These are phyloP conservation scores for Passer montanus DNA, from an alignment of 2,113 vertebrate genomes.

Conservation along the genomic window DNA sequence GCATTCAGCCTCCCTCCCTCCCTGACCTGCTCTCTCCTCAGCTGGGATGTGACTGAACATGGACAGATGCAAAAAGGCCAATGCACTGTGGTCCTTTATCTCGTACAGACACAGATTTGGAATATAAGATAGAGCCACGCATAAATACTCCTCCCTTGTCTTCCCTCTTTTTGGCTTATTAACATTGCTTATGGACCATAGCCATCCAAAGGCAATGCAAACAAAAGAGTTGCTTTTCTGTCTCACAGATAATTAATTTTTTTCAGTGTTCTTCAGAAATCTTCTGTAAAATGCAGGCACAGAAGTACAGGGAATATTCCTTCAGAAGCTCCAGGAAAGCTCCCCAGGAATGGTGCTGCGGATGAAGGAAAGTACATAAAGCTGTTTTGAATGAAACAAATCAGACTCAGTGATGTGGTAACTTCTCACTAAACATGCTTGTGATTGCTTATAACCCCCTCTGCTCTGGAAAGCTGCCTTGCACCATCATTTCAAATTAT, in stretches of 20 bases:
- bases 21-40: neutral
- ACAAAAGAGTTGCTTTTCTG: neutral
- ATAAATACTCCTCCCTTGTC: neutral
- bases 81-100: rapidly evolving
- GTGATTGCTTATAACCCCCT: neutral
- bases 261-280: neutral
- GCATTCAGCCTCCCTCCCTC: neutral
- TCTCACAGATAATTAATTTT: neutral
- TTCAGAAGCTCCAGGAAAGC: neutral
- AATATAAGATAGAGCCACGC: neutral
- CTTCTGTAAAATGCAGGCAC: rapidly evolving
- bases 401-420: neutral
- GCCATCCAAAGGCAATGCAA: neutral
- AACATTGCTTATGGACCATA: rapidly evolving
- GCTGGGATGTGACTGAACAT: neutral
- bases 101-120: rapidly evolving
- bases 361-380: neutral
- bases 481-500: neutral
- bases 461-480: neutral
- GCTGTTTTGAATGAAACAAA: neutral
- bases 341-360: neutral
- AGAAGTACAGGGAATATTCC: neutral
- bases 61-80: neutral
- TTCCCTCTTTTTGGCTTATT: neutral
- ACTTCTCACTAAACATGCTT: neutral